Base-by-base conservation (phyloP, 2,113 vertebrate genomes). In the Campylorhamphus procurvoides region DNA sequence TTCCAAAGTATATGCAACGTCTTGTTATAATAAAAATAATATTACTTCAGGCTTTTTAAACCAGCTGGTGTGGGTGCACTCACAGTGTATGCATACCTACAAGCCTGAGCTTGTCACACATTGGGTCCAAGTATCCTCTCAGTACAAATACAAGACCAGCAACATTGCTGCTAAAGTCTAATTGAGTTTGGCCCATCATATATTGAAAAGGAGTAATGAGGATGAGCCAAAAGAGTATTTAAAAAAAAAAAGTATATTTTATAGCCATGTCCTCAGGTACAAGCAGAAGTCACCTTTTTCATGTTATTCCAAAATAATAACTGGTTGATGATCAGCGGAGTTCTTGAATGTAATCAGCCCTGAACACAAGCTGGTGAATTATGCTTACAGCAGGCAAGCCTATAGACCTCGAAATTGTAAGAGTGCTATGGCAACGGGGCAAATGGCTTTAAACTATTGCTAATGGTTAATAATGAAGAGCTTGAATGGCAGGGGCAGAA, bases 311-410 rank as follows among this genome's bases (percentile, higher is more conserved):
- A 27, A 47, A 67, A n/a, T 33, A 60, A 81, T 3, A 52, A 16
- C 9, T 52, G 6, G 18, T 7, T 68, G 37, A 63, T 46, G 37
- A 60, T 10, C 27, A 47, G 63, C 0, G 0, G 0, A 20, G 22
- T 66, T 13, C 35, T 56, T 40, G 49, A 71, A 46, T 0, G 0
- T 18, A 39, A 42, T 18, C 72, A 83, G 37, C 5, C n/a, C 35
- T 18, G 35, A 71, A 56, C 29, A 72, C 7, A 23, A 63, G 44
- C 2, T 1, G 6, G 11, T 16, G 59, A 42, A 24, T 53, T 60
- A 33, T 0, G 0, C 50, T n/a, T 44, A 14, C 42, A 50, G 84
- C 47, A 50, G 42, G 69, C 4, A 2, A n/a, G 31, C 22, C 37
- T 44, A 16, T 0, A 0, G 62, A 23, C 50, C 63, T 52, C 59